A percentile compares a stretch with the other conserved stretches of the same genome.
phyloP scores from a whole-genome alignment of 2,888 invertebrate species.

The Eupithecia centaureata region DNA sequence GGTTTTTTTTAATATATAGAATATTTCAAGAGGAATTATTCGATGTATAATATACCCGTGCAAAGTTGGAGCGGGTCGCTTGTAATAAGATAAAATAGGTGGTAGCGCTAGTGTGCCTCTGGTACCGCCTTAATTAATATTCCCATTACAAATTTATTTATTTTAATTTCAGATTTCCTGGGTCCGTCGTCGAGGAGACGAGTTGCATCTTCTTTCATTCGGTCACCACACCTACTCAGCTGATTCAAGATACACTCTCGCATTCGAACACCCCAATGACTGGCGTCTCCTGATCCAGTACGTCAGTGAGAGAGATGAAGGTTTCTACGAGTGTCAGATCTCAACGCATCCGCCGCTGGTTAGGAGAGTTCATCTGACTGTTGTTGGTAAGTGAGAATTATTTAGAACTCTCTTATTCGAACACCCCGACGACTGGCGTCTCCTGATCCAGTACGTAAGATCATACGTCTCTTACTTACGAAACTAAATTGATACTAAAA shows the following conservation, averaged over 20 bases:
- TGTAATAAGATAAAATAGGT: too few relatives aligned
- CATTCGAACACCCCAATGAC: conserved; percentile 89
- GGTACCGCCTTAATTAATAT: too few relatives aligned
- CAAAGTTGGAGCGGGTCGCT: too few relatives aligned
- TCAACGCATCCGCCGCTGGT: conserved; percentile 91
- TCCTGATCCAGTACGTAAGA: conserved; percentile 89
- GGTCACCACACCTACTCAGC: conserved; percentile 86
- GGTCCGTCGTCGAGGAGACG: conserved; percentile 87
- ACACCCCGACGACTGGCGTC: conserved; percentile 90
- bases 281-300: conserved; percentile 90
- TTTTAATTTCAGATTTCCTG: conserved; percentile 84
- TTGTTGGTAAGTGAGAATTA: conserved; percentile 86
- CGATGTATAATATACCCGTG: too few relatives aligned
- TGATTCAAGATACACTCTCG: conserved; percentile 87
- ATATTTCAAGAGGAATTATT: too few relatives aligned
- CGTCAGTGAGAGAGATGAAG: conserved; percentile 89
- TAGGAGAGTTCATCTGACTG: conserved; percentile 86
- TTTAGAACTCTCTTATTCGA: conserved; percentile 74
- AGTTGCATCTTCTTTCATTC: conserved; percentile 88
- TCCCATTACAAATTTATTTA: background rate
- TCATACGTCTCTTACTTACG: too few relatives aligned
- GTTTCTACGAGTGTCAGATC: conserved; percentile 91
- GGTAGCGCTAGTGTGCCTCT: too few relatives aligned
- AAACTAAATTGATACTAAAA: too few relatives aligned
- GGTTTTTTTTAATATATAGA: too few relatives aligned